Conservation (phyloP, 2,888 invertebrate species). For the Pycnomerus fuliginosus region DNA sequence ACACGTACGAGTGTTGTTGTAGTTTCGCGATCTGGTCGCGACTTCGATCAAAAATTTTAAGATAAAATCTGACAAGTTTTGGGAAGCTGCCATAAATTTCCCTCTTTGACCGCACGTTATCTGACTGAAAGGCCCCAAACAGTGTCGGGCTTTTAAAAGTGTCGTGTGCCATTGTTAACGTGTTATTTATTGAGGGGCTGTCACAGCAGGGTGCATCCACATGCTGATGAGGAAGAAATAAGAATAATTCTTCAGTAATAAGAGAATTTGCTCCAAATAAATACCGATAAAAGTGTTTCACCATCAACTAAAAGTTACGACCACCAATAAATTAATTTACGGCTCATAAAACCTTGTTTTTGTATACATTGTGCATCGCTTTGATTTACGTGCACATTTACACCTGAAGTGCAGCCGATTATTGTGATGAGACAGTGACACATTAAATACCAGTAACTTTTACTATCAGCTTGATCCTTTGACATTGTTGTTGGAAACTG, state of each 20-base stretch:
- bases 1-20: slow-evolving; percentile 40
- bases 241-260: slow-evolving; percentile 1
- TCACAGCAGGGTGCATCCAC: slow-evolving; percentile 5
- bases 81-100: too few species aligned
- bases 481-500: slow-evolving; percentile 2
- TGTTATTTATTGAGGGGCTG: slow-evolving; percentile 27
- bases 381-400: slow-evolving; percentile 39
- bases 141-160: too few species aligned
- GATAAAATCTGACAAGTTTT: slow-evolving; percentile 1
- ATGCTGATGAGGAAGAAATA: not conserved
- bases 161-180: slow-evolving; percentile 34
- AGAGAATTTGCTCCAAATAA: slow-evolving; percentile 8
- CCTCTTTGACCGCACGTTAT: slow-evolving; percentile 1
- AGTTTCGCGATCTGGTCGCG: slow-evolving; percentile 43
- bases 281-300: slow-evolving; percentile 30
- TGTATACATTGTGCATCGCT: slow-evolving; percentile 38
- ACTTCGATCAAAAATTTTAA: slow-evolving; percentile 17
- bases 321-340: slow-evolving; percentile 47
- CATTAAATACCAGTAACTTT: slow-evolving; percentile 4
- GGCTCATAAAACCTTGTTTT: slow-evolving; percentile 43
- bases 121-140: not conserved
- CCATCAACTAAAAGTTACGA: slow-evolving; percentile 41
- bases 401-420: slow-evolving; percentile 36
- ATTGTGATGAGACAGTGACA: slow-evolving; percentile 29
- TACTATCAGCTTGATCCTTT: not conserved